Percentiles rank a stretch among this genome's conserved stretches.
phyloP scores from a whole-genome alignment of 2,113 vertebrate genomes.

The Eudorcas thomsonii region DNA sequence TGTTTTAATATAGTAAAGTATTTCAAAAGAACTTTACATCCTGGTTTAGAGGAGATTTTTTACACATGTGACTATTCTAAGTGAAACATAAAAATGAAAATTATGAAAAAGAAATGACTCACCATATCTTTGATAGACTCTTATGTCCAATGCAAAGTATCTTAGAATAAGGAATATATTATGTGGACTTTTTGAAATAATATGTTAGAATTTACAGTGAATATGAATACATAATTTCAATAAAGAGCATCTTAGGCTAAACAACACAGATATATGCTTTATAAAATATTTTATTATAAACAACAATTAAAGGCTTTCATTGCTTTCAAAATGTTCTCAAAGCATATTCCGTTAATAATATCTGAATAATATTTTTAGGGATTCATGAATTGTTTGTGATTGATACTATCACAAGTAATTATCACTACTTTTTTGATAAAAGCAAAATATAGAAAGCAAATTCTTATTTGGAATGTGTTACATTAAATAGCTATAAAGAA shows the following conservation, averaged over 20 bases:
- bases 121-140: neutral
- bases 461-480: neutral
- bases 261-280: neutral
- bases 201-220: neutral
- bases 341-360: neutral
- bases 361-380: neutral
- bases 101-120: neutral
- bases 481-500: neutral
- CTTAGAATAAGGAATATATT: neutral
- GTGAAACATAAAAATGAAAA: neutral
- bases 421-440: neutral
- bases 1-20: constrained; percentile 2
- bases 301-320: neutral
- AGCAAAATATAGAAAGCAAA: neutral
- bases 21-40: constrained; percentile 28
- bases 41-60: neutral
- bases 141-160: neutral
- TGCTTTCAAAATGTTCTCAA: neutral
- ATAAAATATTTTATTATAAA: neutral
- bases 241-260: neutral
- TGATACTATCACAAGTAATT: neutral
- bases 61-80: neutral
- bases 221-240: neutral
- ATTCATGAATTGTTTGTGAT: neutral
- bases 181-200: neutral